Conservation (phyloP, 1,140 invertebrate species). For the Drosophila ogumai region DNA sequence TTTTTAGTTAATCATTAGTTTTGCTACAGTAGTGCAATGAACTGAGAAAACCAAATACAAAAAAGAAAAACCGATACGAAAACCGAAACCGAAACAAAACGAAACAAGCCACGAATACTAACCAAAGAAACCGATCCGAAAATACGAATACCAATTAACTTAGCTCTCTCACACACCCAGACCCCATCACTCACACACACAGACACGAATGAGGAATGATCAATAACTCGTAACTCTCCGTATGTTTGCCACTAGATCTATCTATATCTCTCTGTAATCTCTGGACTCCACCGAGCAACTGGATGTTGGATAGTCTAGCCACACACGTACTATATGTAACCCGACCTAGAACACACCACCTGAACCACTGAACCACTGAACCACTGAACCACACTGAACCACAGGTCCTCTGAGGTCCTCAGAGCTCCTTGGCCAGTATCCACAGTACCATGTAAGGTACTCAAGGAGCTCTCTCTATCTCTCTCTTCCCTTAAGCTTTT, state of each 20-base stretch:
- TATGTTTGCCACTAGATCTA: constrained; percentile 73
- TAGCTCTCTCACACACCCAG: constrained; percentile 22
- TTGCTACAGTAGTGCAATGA: constrained; percentile 78
- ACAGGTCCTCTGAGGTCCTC: constrained; percentile 7
- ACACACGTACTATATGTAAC: constrained; percentile 45
- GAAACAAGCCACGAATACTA: constrained; percentile 52
- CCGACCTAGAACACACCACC: constrained; percentile 32
- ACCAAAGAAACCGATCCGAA: constrained; percentile 44
- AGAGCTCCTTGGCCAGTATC: constrained; percentile 4
- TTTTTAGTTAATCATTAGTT: constrained; percentile 81
- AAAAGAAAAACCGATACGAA: constrained; percentile 35
- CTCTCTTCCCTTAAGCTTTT: constrained; percentile 19
- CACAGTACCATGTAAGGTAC: constrained; percentile 33
- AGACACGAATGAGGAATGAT: constrained; percentile 68
- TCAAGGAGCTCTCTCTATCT: constrained; percentile 23
- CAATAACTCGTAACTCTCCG: constrained; percentile 62
- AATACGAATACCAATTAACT: constrained; percentile 74
- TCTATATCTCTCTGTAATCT: constrained; percentile 51
- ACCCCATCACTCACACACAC: constrained; percentile 9
- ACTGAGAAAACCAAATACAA: constrained; percentile 34
- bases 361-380: constrained; percentile 16
- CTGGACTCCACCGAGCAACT: constrained; percentile 62
- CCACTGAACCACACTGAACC: constrained; percentile 33
- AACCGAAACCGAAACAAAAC: constrained; percentile 37
- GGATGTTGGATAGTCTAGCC: constrained; percentile 72